Conservation (phyloP, 2,888 invertebrate genomes). For the Colletes collaris region DNA sequence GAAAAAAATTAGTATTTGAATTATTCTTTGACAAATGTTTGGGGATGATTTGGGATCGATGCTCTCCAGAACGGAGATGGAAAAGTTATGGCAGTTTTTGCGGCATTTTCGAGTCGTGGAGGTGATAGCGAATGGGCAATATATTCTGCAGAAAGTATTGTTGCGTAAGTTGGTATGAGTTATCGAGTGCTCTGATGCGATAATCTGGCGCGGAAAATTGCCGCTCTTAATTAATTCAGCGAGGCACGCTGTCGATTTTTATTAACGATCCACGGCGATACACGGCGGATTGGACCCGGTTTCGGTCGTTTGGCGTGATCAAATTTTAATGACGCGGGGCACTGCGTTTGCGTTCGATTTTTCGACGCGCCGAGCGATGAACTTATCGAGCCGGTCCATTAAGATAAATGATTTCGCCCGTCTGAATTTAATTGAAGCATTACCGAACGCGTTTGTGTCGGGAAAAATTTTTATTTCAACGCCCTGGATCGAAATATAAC, state of each 20-base stretch:
- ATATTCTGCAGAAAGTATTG: too few relatives aligned
- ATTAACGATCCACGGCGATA: slow-evolving; percentile 1
- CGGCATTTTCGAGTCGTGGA: too few relatives aligned
- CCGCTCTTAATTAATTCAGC: background rate
- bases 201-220: background rate
- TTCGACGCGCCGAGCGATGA: background rate
- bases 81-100: too few relatives aligned
- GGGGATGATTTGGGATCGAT: too few relatives aligned
- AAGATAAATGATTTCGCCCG: slow-evolving; percentile 10
- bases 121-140: too few relatives aligned
- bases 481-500: background rate
- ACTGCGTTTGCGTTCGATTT: slow-evolving; percentile 3
- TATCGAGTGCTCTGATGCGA: background rate
- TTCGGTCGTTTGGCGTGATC: background rate
- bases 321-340: slow-evolving; percentile 7
- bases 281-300: background rate
- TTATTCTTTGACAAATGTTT: too few relatives aligned
- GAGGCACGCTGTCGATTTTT: slow-evolving; percentile 7
- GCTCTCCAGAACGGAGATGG: too few relatives aligned
- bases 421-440: background rate
- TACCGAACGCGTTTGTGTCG: background rate
- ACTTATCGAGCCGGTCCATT: background rate
- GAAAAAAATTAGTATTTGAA: too few relatives aligned
- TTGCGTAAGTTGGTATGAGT: too few relatives aligned
- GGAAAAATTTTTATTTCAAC: background rate